Conservation (phyloP, 1,140 invertebrate genomes). For the Apis florea region DNA sequence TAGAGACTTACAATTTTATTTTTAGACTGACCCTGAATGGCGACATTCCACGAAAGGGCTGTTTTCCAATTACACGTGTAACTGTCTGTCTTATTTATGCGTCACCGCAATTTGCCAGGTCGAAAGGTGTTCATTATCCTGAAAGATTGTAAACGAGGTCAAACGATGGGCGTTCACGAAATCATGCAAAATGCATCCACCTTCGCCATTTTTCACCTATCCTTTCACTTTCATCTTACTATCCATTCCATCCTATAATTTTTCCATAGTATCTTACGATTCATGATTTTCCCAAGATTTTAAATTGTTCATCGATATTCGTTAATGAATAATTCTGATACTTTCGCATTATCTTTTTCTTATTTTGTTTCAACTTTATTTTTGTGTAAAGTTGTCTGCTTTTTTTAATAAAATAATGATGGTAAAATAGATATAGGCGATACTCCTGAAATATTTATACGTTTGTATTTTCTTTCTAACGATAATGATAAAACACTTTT, state of each 20-base stretch:
- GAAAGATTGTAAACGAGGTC: constrained; percentile 14
- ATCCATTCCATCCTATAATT: too few relatives aligned
- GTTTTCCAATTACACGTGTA: not conserved
- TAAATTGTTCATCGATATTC: too few relatives aligned
- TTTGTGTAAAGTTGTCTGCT: too few relatives aligned
- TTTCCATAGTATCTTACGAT: too few relatives aligned
- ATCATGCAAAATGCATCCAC: not conserved
- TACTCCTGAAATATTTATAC: too few relatives aligned
- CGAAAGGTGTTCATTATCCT: constrained; percentile 16
- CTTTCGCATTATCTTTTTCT: too few relatives aligned
- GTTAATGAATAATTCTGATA: too few relatives aligned
- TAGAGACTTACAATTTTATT: constrained; percentile 10
- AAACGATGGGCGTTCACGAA: not conserved
- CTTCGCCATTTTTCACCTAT: not conserved
- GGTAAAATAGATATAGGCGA: too few relatives aligned
- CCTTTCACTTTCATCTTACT: not conserved
- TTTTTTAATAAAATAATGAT: too few relatives aligned
- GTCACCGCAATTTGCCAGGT: constrained; percentile 41
- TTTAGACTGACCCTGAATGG: constrained; percentile 40
- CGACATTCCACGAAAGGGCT: constrained; percentile 51
- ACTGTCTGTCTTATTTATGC: constrained; percentile 15
- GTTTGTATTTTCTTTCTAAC: too few relatives aligned
- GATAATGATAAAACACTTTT: too few relatives aligned
- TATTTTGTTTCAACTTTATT: too few relatives aligned
- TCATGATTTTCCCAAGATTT: not conserved